Conservation (phyloP, 2,888 invertebrate species). For the Diplolepis rosae region DNA sequence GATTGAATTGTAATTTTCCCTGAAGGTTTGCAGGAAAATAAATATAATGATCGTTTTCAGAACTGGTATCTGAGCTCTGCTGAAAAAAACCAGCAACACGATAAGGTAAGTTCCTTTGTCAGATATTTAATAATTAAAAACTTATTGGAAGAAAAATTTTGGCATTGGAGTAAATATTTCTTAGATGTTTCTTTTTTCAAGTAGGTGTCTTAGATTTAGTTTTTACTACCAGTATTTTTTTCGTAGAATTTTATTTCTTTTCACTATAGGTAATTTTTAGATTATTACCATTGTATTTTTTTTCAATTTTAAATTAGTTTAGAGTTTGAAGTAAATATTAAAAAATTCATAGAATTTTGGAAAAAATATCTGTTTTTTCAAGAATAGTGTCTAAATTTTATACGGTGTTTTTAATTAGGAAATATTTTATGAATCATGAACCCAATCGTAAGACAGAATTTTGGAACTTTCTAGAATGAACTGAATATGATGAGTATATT, state of each 20-base stretch:
- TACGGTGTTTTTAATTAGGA: neutral
- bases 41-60: conserved; percentile 32
- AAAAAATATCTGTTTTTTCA: neutral
- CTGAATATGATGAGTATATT: too few relatives aligned
- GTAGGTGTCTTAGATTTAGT: neutral
- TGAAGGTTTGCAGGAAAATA: neutral
- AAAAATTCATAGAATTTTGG: too few relatives aligned
- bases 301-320: neutral
- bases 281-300: neutral
- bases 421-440: neutral
- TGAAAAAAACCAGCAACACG: conserved; percentile 16
- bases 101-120: conserved; percentile 33
- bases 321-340: too few relatives aligned
- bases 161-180: neutral
- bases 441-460: neutral
- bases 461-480: neutral
- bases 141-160: conserved; percentile 17
- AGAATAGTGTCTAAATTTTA: neutral
- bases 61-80: conserved; percentile 32
- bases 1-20: conserved; percentile 20
- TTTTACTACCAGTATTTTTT: neutral
- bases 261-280: neutral
- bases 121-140: conserved; percentile 15
- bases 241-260: neutral
- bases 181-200: neutral